Conservation (phyloP, 1,140 invertebrate species). For the Littorina saxatilis region DNA sequence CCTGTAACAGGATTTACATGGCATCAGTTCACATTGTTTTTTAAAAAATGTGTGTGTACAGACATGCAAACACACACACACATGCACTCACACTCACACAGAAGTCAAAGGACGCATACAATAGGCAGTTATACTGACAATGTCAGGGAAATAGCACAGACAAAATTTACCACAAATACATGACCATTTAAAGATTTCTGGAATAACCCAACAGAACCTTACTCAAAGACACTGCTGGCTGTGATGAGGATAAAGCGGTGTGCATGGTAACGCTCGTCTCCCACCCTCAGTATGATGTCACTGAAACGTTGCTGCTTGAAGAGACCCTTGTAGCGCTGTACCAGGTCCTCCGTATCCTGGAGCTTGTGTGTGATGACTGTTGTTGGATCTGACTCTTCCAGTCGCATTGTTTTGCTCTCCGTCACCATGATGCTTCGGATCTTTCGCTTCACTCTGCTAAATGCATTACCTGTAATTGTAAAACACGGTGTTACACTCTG, state of each 20-base stretch:
- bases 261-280: slow-evolving; percentile 53
- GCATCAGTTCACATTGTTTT: no score
- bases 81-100: no score
- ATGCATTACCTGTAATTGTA: slow-evolving; percentile 30
- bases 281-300: slow-evolving; percentile 62
- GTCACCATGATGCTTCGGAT: neutral
- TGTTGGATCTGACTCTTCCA: neutral
- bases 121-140: no score
- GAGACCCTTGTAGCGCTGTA: slow-evolving; percentile 54
- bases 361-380: slow-evolving; percentile 20
- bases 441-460: slow-evolving; percentile 1
- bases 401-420: neutral
- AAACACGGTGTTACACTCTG: no score
- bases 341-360: slow-evolving; percentile 54
- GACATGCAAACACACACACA: no score
- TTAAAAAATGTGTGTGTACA: no score
- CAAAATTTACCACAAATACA: no score
- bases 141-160: no score
- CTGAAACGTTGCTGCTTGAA: slow-evolving; percentile 60
- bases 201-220: no score
- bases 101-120: no score
- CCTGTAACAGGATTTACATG: slow-evolving; percentile 39
- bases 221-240: slow-evolving; percentile 71
- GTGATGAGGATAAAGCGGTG: slow-evolving; percentile 67
- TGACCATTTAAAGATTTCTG: no score